These are phyloP conservation scores for Melanocharis versteri DNA, from an alignment of 2,113 vertebrate genomes.

Conservation along the genomic window DNA sequence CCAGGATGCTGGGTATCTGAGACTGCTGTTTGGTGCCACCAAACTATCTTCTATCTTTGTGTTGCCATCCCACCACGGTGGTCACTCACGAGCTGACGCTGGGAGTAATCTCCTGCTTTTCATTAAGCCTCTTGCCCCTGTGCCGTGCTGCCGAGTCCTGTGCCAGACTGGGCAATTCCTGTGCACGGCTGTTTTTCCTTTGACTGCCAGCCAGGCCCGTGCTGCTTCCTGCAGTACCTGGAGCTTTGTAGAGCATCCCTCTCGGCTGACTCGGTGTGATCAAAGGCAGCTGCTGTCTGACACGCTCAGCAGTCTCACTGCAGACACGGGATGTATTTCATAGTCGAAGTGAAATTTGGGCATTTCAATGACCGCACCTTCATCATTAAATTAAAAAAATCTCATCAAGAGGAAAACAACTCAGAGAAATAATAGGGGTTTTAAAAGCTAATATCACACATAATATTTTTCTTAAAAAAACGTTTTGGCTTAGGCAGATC, in stretches of 20 bases:
- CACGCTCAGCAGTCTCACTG: background rate
- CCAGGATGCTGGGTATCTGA: background rate
- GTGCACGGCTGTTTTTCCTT: background rate
- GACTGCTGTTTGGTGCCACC: background rate
- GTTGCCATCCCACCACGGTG: accelerated
- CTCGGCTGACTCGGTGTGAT: constrained; percentile 11
- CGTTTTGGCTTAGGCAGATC: constrained; percentile 37
- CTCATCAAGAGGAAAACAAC: background rate
- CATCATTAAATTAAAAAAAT: constrained; percentile 20
- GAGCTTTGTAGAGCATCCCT: constrained; percentile 33
- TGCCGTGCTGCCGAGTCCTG: background rate
- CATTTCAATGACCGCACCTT: background rate
- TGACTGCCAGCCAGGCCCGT: background rate
- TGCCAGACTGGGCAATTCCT: background rate
- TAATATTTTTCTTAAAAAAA: background rate
- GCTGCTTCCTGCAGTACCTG: background rate
- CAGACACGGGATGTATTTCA: background rate
- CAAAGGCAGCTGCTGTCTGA: constrained; percentile 2
- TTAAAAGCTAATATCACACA: constrained; percentile 10
- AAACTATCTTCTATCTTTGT: background rate
- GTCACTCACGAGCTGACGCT: accelerated
- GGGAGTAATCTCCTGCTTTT: background rate
- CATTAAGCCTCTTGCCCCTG: background rate
- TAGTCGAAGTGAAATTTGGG: constrained; percentile 31
- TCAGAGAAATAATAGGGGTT: background rate